Conservation (phyloP, 2,888 invertebrate genomes). For the Caenorhabditis sinica region DNA sequence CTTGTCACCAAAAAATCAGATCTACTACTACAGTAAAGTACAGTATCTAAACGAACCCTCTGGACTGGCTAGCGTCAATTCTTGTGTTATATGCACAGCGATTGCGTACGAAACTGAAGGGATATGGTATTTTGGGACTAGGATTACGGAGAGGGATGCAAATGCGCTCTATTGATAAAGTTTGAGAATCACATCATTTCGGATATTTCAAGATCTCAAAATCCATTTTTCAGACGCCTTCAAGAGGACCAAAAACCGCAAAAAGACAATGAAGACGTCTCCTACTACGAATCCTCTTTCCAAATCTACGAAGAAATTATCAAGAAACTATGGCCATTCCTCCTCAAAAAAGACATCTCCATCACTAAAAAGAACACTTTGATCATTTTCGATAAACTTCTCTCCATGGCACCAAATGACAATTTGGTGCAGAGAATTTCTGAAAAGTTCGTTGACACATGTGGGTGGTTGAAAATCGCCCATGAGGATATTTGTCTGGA, state of each 20-base stretch:
- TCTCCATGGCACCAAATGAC: background rate
- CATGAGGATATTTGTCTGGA: constrained; percentile 9
- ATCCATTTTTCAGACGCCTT: constrained; percentile 23
- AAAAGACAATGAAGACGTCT: constrained; percentile 31
- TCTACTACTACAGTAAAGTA: background rate
- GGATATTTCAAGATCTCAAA: background rate
- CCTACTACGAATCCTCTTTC: constrained; percentile 35
- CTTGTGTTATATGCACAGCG: constrained; percentile 52
- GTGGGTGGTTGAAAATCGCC: constrained; percentile 50
- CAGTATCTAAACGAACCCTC: no score
- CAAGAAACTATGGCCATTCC: constrained; percentile 36
- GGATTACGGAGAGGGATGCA: background rate
- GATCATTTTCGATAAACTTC: constrained; percentile 44
- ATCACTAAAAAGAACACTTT: constrained; percentile 25
- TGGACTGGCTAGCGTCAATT: constrained; percentile 63
- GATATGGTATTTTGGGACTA: background rate
- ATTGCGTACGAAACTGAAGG: constrained; percentile 55
- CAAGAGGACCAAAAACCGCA: constrained; percentile 13
- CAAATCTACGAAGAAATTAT: constrained; percentile 40
- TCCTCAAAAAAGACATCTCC: constrained; percentile 10
- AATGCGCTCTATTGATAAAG: no score
- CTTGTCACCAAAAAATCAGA: background rate
- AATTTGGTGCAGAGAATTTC: constrained; percentile 24
- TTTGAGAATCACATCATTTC: no score
- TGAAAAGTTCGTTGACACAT: constrained; percentile 40